A percentile compares a stretch with the other conserved stretches of the same genome.
phyloP scores from a whole-genome alignment of 2,888 invertebrate genomes.

The Drosophila rellima region DNA sequence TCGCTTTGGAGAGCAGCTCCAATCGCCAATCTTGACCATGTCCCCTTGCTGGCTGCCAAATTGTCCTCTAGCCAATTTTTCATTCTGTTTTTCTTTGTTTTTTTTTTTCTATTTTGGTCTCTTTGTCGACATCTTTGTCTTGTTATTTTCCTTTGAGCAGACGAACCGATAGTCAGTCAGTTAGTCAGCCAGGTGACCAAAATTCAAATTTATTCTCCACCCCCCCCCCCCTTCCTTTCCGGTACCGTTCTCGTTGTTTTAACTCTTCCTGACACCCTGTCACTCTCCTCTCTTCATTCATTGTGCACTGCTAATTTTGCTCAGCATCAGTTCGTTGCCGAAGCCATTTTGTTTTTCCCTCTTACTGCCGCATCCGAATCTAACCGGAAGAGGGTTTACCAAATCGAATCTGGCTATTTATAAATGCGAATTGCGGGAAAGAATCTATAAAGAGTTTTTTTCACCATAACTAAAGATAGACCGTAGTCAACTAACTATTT shows the following conservation, averaged over 20 bases:
- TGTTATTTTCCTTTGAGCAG: conserved; percentile 76
- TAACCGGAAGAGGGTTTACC: neutral
- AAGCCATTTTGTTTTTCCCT: conserved; percentile 42
- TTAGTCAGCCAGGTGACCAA: conserved; percentile 49
- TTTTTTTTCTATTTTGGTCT: conserved; percentile 27
- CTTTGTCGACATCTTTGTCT: conserved; percentile 63
- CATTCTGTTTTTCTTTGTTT: conserved; percentile 33
- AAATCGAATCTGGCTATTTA: neutral
- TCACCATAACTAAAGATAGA: too few species aligned
- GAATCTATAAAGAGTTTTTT: too few species aligned
- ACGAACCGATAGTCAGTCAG: conserved; percentile 18
- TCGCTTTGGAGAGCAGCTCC: conserved; percentile 16
- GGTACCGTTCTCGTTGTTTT: neutral
- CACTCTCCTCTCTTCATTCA: neutral
- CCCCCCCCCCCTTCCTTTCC: neutral
- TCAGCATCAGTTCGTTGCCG: conserved; percentile 40
- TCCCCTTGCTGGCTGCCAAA: conserved; percentile 23
- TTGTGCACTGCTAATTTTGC: conserved; percentile 14
- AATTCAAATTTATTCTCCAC: conserved; percentile 68
- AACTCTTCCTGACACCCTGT: neutral
- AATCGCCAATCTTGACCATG: conserved; percentile 29
- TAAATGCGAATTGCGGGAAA: neutral
- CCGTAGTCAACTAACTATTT: neutral
- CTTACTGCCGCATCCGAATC: neutral
- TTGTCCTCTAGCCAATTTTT: conserved; percentile 24